Base-by-base conservation (phyloP, 1,140 invertebrate genomes). In the Euschistus heros region DNA sequence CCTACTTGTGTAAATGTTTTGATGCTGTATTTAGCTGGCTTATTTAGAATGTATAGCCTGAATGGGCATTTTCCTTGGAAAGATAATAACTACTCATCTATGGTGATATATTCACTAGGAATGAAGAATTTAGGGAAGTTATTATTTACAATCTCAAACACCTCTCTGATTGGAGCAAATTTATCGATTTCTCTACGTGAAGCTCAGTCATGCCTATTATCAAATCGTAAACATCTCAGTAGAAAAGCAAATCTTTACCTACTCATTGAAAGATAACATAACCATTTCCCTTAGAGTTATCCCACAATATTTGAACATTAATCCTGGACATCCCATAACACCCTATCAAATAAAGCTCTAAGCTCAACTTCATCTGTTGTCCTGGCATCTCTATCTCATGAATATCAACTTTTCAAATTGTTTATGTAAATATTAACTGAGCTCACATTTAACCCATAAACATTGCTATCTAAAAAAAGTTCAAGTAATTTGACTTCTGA, bases 1-100 rank as follows among this genome's bases (percentile, higher is more conserved):
- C 7, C 27, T 30, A 30, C 27, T 7, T 4, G 2, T 30, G 27
- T 30, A 7, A 30, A 30, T 47, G 46, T n/a, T 47, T n/a, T 47
- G 46, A 47, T 47, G 46, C 46, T 13, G 46, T 47, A 47, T 47
- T 47, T n/a, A 47, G 46, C 46, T 47, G 46, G 46, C 46, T 47
- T 5, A 47, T 47, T 47, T 47, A 13, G 46, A 47, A n/a, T 47
- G 13, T 14, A 47, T 47, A 4, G 3, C 13, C 15, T 47, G 18
- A 47, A 47, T 47, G 46, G 13, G 46, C 46, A 30, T 2, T 30
- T 30, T 2, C 27, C 27, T 30, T 30, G 2, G 27, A 30, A n/a
- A n/a, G n/a, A 30, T 47, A 14, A 3, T 47, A 47, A 47, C 46
- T 47, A 13, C 18, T n/a, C 15, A 47, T 47, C 13, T 47, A 5